Evolutionary conservation across 2,888 invertebrate species (phyloP).

Genomic region (Megastigmus dorsalis): DNA sequence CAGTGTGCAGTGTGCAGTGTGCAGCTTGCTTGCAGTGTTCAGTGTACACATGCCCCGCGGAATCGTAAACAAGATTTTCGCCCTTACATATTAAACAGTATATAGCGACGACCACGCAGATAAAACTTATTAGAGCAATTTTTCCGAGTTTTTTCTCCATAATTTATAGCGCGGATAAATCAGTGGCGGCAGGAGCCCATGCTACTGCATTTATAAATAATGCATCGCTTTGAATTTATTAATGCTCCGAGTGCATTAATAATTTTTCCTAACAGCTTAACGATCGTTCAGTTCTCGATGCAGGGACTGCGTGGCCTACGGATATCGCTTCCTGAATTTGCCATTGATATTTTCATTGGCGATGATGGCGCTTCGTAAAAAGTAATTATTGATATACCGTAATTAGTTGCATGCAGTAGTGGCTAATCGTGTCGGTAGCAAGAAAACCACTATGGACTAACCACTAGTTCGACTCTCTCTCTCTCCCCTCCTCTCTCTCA

Average conservation of each 20-base stretch:
- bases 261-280: conserved; percentile 40
- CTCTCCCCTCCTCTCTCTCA: too few species aligned
- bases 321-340: conserved; percentile 43
- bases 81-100: conserved; percentile 32
- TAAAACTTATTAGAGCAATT: conserved; percentile 45
- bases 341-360: conserved; percentile 30
- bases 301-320: not conserved
- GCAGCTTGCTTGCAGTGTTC: too few species aligned
- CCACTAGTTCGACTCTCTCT: too few species aligned
- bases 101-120: not conserved
- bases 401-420: conserved; percentile 21
- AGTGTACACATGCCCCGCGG: not conserved
- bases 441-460: too few species aligned
- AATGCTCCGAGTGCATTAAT: conserved; percentile 45
- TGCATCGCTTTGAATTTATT: conserved; percentile 47
- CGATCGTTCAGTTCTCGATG: not conserved
- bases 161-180: conserved; percentile 38
- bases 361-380: not conserved
- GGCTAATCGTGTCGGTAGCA: not conserved
- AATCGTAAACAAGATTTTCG: conserved; percentile 28
- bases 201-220: conserved; percentile 47
- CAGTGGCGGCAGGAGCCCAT: conserved; percentile 22
- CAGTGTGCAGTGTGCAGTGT: too few species aligned
- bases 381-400: conserved; percentile 27
- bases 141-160: not conserved